phyloP scores from a whole-genome alignment of 1,140 invertebrate genomes.

The Trichoplusia ni region DNA sequence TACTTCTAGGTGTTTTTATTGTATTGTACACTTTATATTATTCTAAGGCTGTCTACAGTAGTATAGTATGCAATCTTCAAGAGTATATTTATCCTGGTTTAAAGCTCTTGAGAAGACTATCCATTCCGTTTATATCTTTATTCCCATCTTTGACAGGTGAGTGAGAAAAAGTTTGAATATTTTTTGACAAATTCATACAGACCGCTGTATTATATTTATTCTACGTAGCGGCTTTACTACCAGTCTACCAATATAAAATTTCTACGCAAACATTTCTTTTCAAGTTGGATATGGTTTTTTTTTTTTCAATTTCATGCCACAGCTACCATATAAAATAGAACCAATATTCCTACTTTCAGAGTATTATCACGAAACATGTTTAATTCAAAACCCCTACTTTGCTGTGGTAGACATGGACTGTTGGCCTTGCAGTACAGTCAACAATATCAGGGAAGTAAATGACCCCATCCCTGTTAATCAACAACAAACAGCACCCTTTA shows the following conservation, averaged over 20 bases:
- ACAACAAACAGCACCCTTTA: slow-evolving; percentile 70
- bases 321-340: neutral
- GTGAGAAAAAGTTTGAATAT: too few species aligned
- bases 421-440: slow-evolving; percentile 87
- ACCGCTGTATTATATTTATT: too few species aligned
- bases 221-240: too few species aligned
- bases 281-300: too few species aligned
- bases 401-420: slow-evolving; percentile 87
- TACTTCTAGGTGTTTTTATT: slow-evolving; percentile 39
- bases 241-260: too few species aligned
- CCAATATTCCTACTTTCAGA: slow-evolving; percentile 79
- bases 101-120: slow-evolving; percentile 82
- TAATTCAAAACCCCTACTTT: slow-evolving; percentile 89
- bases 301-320: too few species aligned
- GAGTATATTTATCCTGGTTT: slow-evolving; percentile 87
- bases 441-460: slow-evolving; percentile 79
- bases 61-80: slow-evolving; percentile 84
- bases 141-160: slow-evolving; percentile 86
- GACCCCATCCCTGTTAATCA: slow-evolving; percentile 72
- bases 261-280: too few species aligned
- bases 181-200: too few species aligned
- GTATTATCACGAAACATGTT: slow-evolving; percentile 90
- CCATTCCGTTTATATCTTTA: slow-evolving; percentile 83
- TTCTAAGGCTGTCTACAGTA: slow-evolving; percentile 78
- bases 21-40: slow-evolving; percentile 41